Base-by-base conservation (phyloP, 1,140 invertebrate species). In the Arctopsyche grandis region DNA sequence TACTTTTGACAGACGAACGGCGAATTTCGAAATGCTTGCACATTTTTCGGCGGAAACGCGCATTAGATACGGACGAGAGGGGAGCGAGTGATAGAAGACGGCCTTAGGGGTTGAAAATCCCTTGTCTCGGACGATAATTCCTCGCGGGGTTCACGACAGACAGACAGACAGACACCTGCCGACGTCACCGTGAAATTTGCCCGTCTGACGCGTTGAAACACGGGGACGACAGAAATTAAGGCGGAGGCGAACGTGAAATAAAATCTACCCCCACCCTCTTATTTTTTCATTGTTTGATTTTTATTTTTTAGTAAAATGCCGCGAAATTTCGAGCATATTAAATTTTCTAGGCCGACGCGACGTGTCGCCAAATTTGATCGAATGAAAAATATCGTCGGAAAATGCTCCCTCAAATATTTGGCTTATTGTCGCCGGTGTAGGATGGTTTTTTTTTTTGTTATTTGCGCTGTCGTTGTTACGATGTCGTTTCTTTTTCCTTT, bases 1-100 rank as follows among this genome's bases (percentile, higher is more conserved):
- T 81, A 78, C 79, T 79, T 81, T 79, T 81, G 80, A 81, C 80
- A 79, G 80, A 77, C 60, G 52, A 22, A 58, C 26, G 44, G 48
- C 69, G 76, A 81, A 81, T 78, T 76, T 74, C 66, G 77, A 81
- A 81, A 77, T 69, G 26, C 69, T 76, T 79, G 24, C 60, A 79
- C 71, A 81, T 81, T 79, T 81, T 69, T 70, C 26, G 22, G 12
- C 58, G 12, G 21, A 5, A 14, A 24, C 69, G 7, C 21, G n/a
- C 21, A 19, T 22, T 60, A 38, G 21, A 19, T 19, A 10, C 43
- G 10, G 69, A 4, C 29, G 22, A 12, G n/a, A 5, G 5, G 46
- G 21, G 21, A 21, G 29, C 19, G 24, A 56, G 48, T 14, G 14
- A 19, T 52, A 14, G 5, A 10, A 58, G 58, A 44, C 63, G 52